Percentiles rank a stretch among this genome's conserved stretches.
Conservation (phyloP, 2,797 vertebrate genomes). For the Apogon talboti region DNA sequence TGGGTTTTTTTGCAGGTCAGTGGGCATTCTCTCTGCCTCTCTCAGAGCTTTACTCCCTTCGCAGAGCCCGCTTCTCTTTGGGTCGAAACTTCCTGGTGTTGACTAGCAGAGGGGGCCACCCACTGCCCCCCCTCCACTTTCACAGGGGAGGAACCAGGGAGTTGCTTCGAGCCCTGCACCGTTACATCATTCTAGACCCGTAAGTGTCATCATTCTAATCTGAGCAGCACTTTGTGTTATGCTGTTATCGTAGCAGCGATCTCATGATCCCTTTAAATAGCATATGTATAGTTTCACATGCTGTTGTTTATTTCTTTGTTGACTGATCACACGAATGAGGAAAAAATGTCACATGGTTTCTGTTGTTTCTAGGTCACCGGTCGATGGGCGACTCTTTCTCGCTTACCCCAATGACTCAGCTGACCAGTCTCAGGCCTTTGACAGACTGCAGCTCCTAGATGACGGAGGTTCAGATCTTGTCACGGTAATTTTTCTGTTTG, state of each 20-base stretch:
- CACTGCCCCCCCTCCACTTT: conserved; percentile 91
- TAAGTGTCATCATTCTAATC: conserved; percentile 65
- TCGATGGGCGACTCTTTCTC: conserved; percentile 90
- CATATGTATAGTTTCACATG: not conserved
- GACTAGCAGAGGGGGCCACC: conserved; percentile 89
- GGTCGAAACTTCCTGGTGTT: conserved; percentile 91
- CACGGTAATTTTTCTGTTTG: conserved; percentile 74
- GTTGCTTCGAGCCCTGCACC: conserved; percentile 87
- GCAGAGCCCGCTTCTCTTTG: conserved; percentile 89
- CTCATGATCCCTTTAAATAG: not conserved
- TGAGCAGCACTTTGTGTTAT: not conserved
- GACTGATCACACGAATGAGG: conserved; percentile 6
- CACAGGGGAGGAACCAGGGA: conserved; percentile 90
- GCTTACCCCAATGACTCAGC: conserved; percentile 88
- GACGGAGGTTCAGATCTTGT: conserved; percentile 89
- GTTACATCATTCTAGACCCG: conserved; percentile 89
- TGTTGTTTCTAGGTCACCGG: conserved; percentile 83
- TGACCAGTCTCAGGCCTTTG: conserved; percentile 87
- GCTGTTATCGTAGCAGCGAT: not conserved
- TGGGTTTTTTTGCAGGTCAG: conserved; percentile 62
- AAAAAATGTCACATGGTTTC: conserved; percentile 21
- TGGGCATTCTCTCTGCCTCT: conserved; percentile 91
- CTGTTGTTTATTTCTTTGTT: conserved; percentile 10
- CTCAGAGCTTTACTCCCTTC: conserved; percentile 91
- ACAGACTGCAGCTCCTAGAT: conserved; percentile 91